Base-by-base conservation (phyloP, 2,113 vertebrate genomes). In the Seriola rivoliana region DNA sequence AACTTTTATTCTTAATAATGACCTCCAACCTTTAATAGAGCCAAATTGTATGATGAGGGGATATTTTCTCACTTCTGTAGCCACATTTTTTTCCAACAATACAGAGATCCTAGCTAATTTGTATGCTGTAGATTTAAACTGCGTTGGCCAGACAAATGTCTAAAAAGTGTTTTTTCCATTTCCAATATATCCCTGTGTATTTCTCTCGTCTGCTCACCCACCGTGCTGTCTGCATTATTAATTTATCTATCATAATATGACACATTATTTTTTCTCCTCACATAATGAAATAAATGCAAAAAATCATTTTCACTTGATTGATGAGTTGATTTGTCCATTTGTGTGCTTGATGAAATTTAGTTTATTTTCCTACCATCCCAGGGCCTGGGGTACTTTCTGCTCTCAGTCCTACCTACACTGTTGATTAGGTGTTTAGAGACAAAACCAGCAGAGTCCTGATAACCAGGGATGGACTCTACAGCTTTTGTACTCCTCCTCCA, bases 361-460 rank as follows among this genome's bases (percentile, higher is more conserved):
- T 72, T 71, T 67, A 44, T 75, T 87, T 80, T 70, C n/a, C 29
- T 40, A 4, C 63, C 5, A 58, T 57, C 38, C 19, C 55, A 38
- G 46, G 16, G 50, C 36, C 36, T 11, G 21, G 73, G 7, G 36
- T 40, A 36, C 11, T 44, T 65, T 66, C 50, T 65, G 46, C 80
- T 88, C 69, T 82, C 80, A 71, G n/a, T 79, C 8, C 19, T 55
- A 57, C 72, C 52, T 66, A 32, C 71, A 59, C 70, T 71, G 74
- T 72, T 80, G 65, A 89, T 88, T 78, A 71, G 52, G 62, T 46
- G 25, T 69, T 81, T 66, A 63, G 55, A 72, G 58, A 59, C 63
- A 71, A 71, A 71, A 72, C 63, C 79, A 77, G 59, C 67, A 75
- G 58, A 71, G 38, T 82, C 40, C 7, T 66, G 69, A 74, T 78